A percentile compares a stretch with the other conserved stretches of the same genome.
phyloP scores from a whole-genome alignment of 2,888 invertebrate genomes.

The Pilophorus perplexus region DNA sequence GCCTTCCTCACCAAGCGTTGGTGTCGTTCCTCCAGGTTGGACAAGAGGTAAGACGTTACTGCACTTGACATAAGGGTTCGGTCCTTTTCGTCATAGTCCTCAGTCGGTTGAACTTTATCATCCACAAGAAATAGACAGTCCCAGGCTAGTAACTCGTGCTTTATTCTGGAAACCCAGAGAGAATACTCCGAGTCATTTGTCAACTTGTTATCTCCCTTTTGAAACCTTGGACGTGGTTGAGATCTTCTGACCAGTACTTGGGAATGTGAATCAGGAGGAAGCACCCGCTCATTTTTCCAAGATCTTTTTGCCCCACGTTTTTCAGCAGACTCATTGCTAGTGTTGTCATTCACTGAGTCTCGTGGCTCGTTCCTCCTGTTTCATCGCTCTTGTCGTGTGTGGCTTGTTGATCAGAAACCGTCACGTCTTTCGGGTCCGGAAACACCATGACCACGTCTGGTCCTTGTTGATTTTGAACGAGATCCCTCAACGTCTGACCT shows the following conservation, averaged over 20 bases:
- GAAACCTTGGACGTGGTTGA: neutral
- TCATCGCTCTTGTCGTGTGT: neutral
- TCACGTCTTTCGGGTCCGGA: neutral
- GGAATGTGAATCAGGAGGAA: neutral
- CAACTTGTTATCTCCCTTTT: slow-evolving; percentile 11
- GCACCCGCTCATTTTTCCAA: neutral
- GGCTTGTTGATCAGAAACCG: neutral
- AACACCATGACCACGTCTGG: neutral
- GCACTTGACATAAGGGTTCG: neutral
- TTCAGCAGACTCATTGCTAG: neutral
- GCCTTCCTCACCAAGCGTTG: neutral
- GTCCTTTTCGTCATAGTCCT: neutral
- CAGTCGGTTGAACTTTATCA: neutral
- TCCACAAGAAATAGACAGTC: slow-evolving; percentile 6
- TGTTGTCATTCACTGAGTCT: neutral
- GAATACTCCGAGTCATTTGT: neutral
- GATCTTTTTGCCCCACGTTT: neutral
- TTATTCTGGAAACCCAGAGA: too few species aligned
- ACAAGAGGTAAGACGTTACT: neutral
- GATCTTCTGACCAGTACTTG: neutral
- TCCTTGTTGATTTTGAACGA: neutral
- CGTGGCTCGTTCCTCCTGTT: neutral
- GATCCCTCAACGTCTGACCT: neutral
- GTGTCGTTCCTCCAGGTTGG: neutral
- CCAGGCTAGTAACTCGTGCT: too few species aligned